Percentiles rank a stretch among this genome's conserved stretches.
These are phyloP conservation scores for Antennarius striatus DNA, from an alignment of 2,113 vertebrate species.

Conservation along the genomic window DNA sequence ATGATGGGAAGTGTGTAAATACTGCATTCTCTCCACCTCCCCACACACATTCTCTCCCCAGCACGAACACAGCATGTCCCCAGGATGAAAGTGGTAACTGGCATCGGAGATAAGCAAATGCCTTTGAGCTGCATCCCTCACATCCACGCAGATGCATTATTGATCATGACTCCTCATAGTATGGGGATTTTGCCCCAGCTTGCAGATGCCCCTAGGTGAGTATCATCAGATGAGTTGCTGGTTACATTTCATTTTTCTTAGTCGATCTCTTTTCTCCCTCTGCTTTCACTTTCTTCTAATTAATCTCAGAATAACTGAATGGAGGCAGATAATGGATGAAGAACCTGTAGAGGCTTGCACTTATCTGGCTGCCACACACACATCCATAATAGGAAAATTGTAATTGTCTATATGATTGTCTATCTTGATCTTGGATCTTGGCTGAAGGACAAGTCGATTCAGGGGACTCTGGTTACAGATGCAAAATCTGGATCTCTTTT, in stretches of 20 bases:
- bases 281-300: slow-evolving; percentile 26
- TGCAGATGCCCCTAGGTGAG: slow-evolving; percentile 57
- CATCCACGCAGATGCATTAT: slow-evolving; percentile 80
- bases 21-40: slow-evolving; percentile 63
- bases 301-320: slow-evolving; percentile 44
- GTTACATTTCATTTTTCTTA: slow-evolving; percentile 45
- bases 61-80: slow-evolving; percentile 55
- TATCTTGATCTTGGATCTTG: too few species aligned
- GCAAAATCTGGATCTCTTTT: not conserved
- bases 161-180: slow-evolving; percentile 75
- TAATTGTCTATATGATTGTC: too few species aligned
- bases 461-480: too few species aligned
- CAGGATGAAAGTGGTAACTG: slow-evolving; percentile 77
- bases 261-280: not conserved
- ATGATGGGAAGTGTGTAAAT: slow-evolving; percentile 73
- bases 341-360: slow-evolving; percentile 6
- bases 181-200: slow-evolving; percentile 60
- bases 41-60: slow-evolving; percentile 33
- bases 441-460: too few species aligned
- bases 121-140: slow-evolving; percentile 75
- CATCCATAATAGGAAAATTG: not conserved
- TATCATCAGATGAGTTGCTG: slow-evolving; percentile 57
- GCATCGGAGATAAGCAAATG: slow-evolving; percentile 79
- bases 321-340: slow-evolving; percentile 13
- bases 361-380: not conserved